Evolutionary conservation across 2,797 vertebrate species (phyloP).

Genomic region (Acrossocheilus wenchowensis): DNA sequence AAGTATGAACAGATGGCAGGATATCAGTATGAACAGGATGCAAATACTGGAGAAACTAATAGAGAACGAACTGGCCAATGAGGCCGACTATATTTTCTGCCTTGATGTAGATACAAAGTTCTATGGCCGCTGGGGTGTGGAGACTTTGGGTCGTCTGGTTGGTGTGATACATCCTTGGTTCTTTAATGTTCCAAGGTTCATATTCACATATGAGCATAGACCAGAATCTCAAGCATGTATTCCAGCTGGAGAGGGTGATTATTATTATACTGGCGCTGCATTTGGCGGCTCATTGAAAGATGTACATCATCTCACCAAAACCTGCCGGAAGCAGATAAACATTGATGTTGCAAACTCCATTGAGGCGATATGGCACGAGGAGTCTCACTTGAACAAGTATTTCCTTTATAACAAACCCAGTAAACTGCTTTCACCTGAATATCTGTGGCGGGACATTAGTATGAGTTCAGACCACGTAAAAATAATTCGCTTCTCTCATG

Average conservation of each 20-base stretch:
- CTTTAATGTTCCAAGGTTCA: conserved; percentile 45
- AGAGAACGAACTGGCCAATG: conserved; percentile 17
- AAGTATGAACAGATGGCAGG: conserved; percentile 74
- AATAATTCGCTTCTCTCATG: conserved; percentile 72
- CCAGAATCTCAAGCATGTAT: conserved; percentile 72
- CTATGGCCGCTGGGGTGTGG: conserved; percentile 71
- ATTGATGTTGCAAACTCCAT: conserved; percentile 71
- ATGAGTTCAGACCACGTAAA: conserved; percentile 62
- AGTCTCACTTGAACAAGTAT: conserved; percentile 82
- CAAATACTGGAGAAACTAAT: conserved; percentile 73
- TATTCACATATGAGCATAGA: conserved; percentile 78
- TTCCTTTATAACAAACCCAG: conserved; percentile 79
- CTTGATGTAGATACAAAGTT: conserved; percentile 72
- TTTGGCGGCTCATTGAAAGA: conserved; percentile 73
- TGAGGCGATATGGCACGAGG: conserved; percentile 82
- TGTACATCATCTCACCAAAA: conserved; percentile 69
- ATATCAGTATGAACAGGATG: conserved; percentile 77
- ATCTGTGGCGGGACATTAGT: conserved; percentile 78
- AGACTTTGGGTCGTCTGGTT: conserved; percentile 74
- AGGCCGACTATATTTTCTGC: conserved; percentile 71
- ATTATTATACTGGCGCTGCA: conserved; percentile 76
- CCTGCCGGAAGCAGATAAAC: conserved; percentile 72
- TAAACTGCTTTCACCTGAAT: conserved; percentile 82
- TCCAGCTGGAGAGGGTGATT: conserved; percentile 75
- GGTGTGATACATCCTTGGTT: conserved; percentile 77